Conservation (phyloP, 2,797 vertebrate genomes). For the Coracias cyanogaster region DNA sequence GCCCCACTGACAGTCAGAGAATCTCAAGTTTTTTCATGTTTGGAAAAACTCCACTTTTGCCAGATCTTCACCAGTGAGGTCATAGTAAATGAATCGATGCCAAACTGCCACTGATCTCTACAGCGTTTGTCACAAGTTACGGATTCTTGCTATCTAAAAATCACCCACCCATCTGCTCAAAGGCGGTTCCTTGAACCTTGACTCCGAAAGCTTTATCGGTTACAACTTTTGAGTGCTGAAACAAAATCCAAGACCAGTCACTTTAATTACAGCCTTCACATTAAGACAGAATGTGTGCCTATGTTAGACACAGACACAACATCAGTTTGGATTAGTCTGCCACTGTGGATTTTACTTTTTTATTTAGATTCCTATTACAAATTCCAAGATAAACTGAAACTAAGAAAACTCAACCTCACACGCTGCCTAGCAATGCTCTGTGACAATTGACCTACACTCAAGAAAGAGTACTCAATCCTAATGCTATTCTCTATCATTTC, state of each 20-base stretch:
- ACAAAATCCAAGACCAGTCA: background rate
- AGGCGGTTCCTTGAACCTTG: background rate
- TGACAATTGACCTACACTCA: background rate
- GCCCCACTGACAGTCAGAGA: background rate
- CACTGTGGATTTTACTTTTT: background rate
- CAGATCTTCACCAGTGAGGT: constrained; percentile 4
- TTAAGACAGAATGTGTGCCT: background rate
- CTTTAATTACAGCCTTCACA: background rate
- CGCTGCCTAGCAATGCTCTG: background rate
- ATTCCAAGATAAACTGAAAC: background rate
- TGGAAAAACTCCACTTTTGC: constrained; percentile 33
- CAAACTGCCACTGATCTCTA: background rate
- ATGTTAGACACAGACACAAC: background rate
- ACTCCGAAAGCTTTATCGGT: background rate
- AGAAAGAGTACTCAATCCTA: background rate
- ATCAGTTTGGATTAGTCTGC: background rate
- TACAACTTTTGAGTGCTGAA: background rate
- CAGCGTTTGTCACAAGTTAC: background rate
- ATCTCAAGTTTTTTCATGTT: background rate
- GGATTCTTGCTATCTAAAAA: constrained; percentile 40
- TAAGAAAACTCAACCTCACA: background rate
- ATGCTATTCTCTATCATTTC: background rate
- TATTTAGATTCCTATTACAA: background rate
- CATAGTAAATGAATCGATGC: background rate
- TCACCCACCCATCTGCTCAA: constrained; percentile 35